Conservation (phyloP, 92 coral and sea anemone species). For the Meandrina meandrites region DNA sequence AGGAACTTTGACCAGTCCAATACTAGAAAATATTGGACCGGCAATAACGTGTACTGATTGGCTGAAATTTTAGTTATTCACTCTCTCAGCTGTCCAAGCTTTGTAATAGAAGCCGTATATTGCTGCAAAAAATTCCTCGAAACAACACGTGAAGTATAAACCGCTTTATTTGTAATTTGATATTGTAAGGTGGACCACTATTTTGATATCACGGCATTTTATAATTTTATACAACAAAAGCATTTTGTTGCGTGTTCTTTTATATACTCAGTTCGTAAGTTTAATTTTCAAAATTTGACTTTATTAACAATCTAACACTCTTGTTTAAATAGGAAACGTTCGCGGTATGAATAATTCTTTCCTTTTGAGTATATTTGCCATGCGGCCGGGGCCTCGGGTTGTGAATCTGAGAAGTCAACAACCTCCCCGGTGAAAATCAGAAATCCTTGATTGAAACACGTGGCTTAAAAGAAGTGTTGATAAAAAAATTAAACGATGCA, state of each 20-base stretch:
- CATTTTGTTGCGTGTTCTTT: neutral
- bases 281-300: neutral
- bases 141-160: neutral
- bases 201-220: neutral
- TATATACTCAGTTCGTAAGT: neutral
- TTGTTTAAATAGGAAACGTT: neutral
- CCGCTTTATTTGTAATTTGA: neutral
- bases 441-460: neutral
- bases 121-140: neutral
- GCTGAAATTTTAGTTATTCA: neutral
- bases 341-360: neutral
- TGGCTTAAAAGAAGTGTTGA: neutral
- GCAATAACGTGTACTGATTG: neutral
- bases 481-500: too few species aligned
- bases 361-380: neutral
- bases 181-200: neutral
- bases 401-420: neutral
- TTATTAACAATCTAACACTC: neutral
- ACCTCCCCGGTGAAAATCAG: neutral
- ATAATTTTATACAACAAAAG: too few species aligned
- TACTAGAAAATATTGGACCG: neutral
- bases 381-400: neutral
- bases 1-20: neutral
- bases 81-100: neutral
- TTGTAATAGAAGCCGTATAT: neutral